Evolutionary conservation across 2,888 invertebrate species (phyloP), one percentile per base, ranked within the genome.

Genomic region (Molanna angustata): DNA sequence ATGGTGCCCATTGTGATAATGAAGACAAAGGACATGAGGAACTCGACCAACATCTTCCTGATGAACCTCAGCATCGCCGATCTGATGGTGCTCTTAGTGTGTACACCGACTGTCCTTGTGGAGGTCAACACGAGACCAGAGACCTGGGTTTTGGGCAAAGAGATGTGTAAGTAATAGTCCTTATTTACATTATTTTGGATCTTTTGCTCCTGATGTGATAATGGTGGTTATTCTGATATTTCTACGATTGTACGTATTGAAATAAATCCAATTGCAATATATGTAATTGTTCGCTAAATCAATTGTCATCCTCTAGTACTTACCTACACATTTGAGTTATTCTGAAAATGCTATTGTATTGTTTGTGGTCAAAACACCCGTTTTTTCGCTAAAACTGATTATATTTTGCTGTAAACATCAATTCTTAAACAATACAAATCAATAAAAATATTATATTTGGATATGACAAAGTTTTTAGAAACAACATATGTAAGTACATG

Each of bases 21-120:
- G 66, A 88, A 89, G 69, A 92, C 92, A 45, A 91, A 92, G 69
- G 94, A 95, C 68, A 91, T 95, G 91, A 80, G 93, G 65, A 94
- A 93, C 67, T 93, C 94, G 49, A 95, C 95, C 56, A 95, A 95
- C 70, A 92, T 94, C 64, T 95, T 95, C 70, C 80, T 96, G 65
- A 90, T 94, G 71, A 95, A 95, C 72, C 77, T 95, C 66, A 94
- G 94, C 69, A 84, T 94, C 33, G 94, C 95, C 13, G 95, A 96
- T 73, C 75, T 95, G 63, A 85, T 94, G 79, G 94, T 95, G 62
- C 74, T 96, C 61, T 73, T 94, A 59, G 87, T 95, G 58, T 95
- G 94, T 68, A 93, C 94, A 57, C 95, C 95, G 4, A 91, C 94
- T 1, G 92, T 94, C 22, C 79, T 95, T 32, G 90, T 95, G n/a